These are phyloP conservation scores for Drosophila vallismaia DNA, from an alignment of 2,888 invertebrate genomes.

Conservation along the genomic window DNA sequence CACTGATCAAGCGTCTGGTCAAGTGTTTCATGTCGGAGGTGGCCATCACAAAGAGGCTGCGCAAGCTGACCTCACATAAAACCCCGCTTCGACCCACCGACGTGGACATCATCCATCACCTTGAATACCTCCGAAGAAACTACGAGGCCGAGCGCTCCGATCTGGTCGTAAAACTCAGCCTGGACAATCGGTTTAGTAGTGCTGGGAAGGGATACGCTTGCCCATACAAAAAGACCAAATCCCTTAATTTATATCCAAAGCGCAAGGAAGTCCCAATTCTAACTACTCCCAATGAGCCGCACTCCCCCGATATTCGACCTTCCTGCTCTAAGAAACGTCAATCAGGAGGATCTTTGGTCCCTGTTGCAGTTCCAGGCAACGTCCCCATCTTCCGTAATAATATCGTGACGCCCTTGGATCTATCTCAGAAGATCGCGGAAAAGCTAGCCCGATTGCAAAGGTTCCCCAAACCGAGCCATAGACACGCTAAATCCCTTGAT, in stretches of 20 bases:
- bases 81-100: neutral
- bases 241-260: neutral
- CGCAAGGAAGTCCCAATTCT: neutral
- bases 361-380: neutral
- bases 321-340: neutral
- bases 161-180: slow-evolving; percentile 30
- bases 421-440: neutral
- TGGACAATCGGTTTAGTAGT: slow-evolving; percentile 12
- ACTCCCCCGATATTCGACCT: neutral
- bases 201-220: neutral
- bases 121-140: slow-evolving; percentile 11
- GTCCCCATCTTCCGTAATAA: slow-evolving; percentile 12
- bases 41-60: slow-evolving; percentile 32
- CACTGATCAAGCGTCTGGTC: slow-evolving; percentile 25
- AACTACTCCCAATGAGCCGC: neutral
- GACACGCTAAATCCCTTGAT: no score
- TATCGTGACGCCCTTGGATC: slow-evolving; percentile 16
- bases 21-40: slow-evolving; percentile 38
- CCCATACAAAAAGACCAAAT: slow-evolving; percentile 1
- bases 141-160: slow-evolving; percentile 26
- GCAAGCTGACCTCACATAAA: neutral
- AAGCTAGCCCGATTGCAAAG: slow-evolving; percentile 9
- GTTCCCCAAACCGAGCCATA: neutral
- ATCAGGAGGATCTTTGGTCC: slow-evolving; percentile 6
- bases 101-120: slow-evolving; percentile 2